Base-by-base conservation (phyloP, 2,888 invertebrate species). In the Myopa tessellatipennis region DNA sequence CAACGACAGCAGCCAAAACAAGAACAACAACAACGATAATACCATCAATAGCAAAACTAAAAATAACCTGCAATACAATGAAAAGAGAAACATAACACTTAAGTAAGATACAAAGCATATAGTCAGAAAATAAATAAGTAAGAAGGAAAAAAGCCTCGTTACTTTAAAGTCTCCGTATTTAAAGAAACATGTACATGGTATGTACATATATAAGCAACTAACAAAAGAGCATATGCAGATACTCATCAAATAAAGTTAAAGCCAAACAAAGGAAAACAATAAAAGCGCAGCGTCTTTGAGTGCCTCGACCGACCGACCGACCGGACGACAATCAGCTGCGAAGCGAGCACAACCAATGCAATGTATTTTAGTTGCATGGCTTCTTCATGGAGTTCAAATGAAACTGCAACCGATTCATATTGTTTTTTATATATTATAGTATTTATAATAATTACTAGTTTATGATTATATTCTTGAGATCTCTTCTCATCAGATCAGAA, bases 61-160 rank as follows among this genome's bases (percentile, higher is more conserved):
- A 36, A 38, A 67, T 8, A 36, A 38, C 26, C 36, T 45, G 40
- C 67, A 38, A 67, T 16, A 67, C 55, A 40, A 45, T n/a, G 10
- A 45, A 45, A 26, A 16, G 18, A 45, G 38, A n/a, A 45, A n/a
- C 18, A n/a, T 14, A 68, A 45, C 14, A 65, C 36, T 36, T 18
- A 68, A 68, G 38, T 16, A 18, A 40, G 38, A 67, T 36, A 8
- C 63, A 67, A 67, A 68, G 16, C 45, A 26, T n/a, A 68, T 16
- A 4, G 1, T 8, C 55, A 16, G 3, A n/a, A n/a, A 55, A 55
- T n/a, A 55, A 55, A 55, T 55, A 55, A 55, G 16, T 55, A 16
- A 55, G n/a, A 55, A n/a, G 16, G 5, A n/a, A 26, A 26, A 26
- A 26, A 26, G 26, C 26, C 26, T 26, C 26, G 26, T 26, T 26